Conservation (phyloP, 2,113 vertebrate species). For the Puma concolor region DNA sequence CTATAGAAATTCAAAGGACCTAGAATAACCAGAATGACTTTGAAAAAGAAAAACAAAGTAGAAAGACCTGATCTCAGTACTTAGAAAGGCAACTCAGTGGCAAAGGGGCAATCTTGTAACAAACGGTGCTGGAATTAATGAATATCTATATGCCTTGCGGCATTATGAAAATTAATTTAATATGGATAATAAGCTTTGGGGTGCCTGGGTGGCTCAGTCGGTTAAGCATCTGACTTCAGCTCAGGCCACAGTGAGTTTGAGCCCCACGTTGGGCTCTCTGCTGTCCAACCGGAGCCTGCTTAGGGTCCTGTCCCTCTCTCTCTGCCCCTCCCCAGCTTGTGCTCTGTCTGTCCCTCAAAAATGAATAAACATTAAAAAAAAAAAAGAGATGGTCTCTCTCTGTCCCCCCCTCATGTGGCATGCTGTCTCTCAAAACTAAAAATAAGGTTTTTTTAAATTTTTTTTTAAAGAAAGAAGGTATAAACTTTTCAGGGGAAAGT, state of each 20-base stretch:
- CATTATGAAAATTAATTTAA: not conserved
- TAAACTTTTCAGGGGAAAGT: not conserved
- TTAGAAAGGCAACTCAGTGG: not conserved
- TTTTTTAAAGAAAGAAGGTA: not conserved
- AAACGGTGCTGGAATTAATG: not conserved
- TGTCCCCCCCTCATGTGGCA: too few relatives aligned
- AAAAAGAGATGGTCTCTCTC: too few relatives aligned
- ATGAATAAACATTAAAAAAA: not conserved
- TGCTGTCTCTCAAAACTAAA: too few relatives aligned
- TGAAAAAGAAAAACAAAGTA: not conserved
- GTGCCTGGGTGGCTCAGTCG: too few relatives aligned
- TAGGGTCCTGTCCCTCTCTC: too few relatives aligned
- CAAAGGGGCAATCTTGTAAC: not conserved
- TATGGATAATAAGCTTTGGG: not conserved
- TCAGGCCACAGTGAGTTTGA: too few relatives aligned
- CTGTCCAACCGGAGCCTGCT: too few relatives aligned
- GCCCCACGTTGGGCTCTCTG: too few relatives aligned
- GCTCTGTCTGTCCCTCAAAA: too few relatives aligned
- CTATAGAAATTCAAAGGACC: not conserved
- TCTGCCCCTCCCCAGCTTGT: too few relatives aligned
- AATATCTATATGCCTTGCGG: not conserved
- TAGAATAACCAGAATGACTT: not conserved
- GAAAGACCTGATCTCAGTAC: not conserved
- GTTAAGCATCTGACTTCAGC: too few relatives aligned
- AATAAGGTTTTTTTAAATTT: too few relatives aligned